These are phyloP conservation scores for Loris lydekkerianus DNA, from an alignment of 2,797 vertebrate genomes.

Conservation along the genomic window DNA sequence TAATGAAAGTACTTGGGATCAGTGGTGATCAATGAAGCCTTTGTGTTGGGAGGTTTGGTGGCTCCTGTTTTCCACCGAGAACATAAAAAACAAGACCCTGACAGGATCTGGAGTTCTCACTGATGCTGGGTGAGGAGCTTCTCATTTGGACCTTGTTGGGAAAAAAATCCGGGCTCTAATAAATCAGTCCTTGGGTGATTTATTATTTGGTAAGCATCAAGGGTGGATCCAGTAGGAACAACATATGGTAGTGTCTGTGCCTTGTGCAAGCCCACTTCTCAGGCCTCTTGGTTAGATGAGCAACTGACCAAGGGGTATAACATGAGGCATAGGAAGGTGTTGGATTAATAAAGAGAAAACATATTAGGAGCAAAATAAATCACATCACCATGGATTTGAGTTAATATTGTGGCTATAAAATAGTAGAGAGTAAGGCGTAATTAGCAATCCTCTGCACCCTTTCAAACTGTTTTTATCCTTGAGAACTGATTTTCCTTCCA, in stretches of 20 bases:
- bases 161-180: not conserved
- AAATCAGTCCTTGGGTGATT: not conserved
- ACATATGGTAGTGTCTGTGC: too few relatives aligned
- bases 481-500: not conserved
- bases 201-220: not conserved
- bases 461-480: not conserved
- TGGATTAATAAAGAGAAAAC: not conserved
- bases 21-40: not conserved
- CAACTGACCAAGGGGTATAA: not conserved
- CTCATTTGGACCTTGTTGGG: not conserved
- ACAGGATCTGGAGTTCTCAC: not conserved
- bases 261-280: not conserved
- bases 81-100: not conserved
- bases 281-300: not conserved
- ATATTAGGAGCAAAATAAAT: not conserved
- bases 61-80: not conserved
- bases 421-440: not conserved
- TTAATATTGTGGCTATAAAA: not conserved
- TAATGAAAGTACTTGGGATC: not conserved
- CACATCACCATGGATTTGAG: not conserved
- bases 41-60: not conserved
- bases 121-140: not conserved
- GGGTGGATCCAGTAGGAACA: not conserved
- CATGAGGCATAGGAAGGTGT: not conserved
- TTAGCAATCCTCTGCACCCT: not conserved